Evolutionary conservation across 2,888 invertebrate species (phyloP), one percentile per base, ranked within the genome.

Genomic region (Strigamia transsilvanica): DNA sequence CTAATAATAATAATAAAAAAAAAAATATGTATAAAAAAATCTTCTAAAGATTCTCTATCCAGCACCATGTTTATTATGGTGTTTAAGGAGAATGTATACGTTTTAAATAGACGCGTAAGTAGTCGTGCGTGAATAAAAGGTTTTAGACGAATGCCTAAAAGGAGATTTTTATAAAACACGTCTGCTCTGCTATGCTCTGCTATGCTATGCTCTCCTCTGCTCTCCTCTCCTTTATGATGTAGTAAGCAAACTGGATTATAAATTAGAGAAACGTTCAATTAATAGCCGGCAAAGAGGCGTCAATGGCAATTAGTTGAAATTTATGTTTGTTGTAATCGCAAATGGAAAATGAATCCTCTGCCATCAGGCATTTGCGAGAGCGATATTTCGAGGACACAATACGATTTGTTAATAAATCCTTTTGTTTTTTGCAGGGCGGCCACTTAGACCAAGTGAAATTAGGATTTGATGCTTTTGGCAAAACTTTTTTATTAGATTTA

Each of bases 391-490:
- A n/a, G 56, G 56, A 1, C 56, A 18, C 6, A 56, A 56, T 56
- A 21, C n/a, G 4, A 18, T 56, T 56, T n/a, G 15, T 56, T 56
- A 56, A n/a, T 56, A n/a, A 18, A 4, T 46, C 12, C 15, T 56
- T 56, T 32, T 32, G 27, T 73, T 32, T 10, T 73, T 73, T 73
- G 5, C 32, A 73, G 73, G 73, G 73, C n/a, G 27, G 73, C 32
- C 73, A 73, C 23, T 73, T 73, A 73, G 73, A 73, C 5, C 27
- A 32, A 73, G 73, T 73, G 23, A 73, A 73, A n/a, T 27, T 73
- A 73, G 73, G 73, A 73, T 73, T 73, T 15, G 73, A 73, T 73
- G 73, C 73, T 73, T 73, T 73, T 32, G 73, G 73, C 73, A 73
- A 73, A 73, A 73, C 73, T 73, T 73, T 73, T 73, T 73, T 73